Evolutionary conservation across 2,888 invertebrate genomes (phyloP), one percentile per base, ranked within the genome.

Genomic region (Diachrysia chrysitis): DNA sequence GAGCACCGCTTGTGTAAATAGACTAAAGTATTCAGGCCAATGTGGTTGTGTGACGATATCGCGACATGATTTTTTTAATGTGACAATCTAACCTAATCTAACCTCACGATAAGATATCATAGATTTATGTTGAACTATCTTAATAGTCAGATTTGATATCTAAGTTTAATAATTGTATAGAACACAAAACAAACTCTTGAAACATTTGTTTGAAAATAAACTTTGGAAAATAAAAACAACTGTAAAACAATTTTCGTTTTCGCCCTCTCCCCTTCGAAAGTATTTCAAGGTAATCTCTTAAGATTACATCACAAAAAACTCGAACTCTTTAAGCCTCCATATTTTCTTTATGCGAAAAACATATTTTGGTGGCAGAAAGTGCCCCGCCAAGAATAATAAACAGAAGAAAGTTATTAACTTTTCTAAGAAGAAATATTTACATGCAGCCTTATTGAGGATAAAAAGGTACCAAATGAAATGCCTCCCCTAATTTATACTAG

Each of bases 231-330:
- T 84, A 87, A 86, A 90, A 90, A 87, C 82, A 88, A 86, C 86
- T 84, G 81, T 83, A 84, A 89, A 91, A 88, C 85, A 89, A 87
- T 90, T 89, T 88, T 82, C 79, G 73, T 82, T 77, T 79, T 83
- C 75, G 71, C 79, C 78, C 79, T 85, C 84, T 85, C 88, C 89
- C 88, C 85, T 89, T 83, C 85, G 79, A 88, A 92, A 91, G 89
- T 90, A 90, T 92, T 92, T 89, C 86, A 89, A 88, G 87, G 90
- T 93, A 93, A 94, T 93, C 92, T 91, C 87, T 88, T 87, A 87
- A 92, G 92, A 93, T 92, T 91, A 90, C 90, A 90, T 87, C 84
- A 84, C 81, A 87, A 89, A 91, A 92, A 92, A 89, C 86, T 87
- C 85, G 85, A 93, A 92, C 88, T 90, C 88, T 90, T 92, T 90